Evolutionary conservation across 2,888 invertebrate genomes (phyloP).

Genomic region (Eristalis arbustorum): DNA sequence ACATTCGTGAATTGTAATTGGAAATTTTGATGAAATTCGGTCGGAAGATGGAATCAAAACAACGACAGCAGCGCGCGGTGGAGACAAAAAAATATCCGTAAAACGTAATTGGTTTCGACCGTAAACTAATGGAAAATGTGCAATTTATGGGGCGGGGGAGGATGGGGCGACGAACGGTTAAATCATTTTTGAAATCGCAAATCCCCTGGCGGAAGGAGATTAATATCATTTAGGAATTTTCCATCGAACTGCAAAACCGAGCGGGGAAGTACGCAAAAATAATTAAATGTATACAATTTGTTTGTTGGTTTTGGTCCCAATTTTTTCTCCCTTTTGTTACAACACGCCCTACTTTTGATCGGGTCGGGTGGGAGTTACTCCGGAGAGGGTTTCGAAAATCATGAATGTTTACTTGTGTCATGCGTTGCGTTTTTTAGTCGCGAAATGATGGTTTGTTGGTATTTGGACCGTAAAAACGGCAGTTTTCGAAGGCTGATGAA

Average conservation of each 20-base stretch:
- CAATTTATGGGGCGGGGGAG: not conserved
- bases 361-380: not conserved
- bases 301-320: not conserved
- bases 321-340: not conserved
- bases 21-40: constrained; percentile 32
- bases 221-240: not conserved
- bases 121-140: constrained; percentile 50
- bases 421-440: too few species aligned
- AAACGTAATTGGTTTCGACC: constrained; percentile 43
- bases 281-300: not conserved
- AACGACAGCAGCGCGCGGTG: not conserved
- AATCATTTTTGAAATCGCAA: not conserved
- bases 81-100: not conserved
- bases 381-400: not conserved
- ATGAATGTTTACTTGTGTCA: too few species aligned
- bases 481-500: too few species aligned
- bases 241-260: not conserved
- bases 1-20: constrained; percentile 29
- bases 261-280: not conserved
- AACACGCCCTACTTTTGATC: not conserved
- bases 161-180: not conserved
- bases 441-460: too few species aligned
- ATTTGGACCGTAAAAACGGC: too few species aligned
- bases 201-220: not conserved
- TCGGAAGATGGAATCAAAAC: not conserved